These are phyloP conservation scores for Eledone cirrhosa DNA, from an alignment of 2,888 invertebrate species.

Conservation along the genomic window DNA sequence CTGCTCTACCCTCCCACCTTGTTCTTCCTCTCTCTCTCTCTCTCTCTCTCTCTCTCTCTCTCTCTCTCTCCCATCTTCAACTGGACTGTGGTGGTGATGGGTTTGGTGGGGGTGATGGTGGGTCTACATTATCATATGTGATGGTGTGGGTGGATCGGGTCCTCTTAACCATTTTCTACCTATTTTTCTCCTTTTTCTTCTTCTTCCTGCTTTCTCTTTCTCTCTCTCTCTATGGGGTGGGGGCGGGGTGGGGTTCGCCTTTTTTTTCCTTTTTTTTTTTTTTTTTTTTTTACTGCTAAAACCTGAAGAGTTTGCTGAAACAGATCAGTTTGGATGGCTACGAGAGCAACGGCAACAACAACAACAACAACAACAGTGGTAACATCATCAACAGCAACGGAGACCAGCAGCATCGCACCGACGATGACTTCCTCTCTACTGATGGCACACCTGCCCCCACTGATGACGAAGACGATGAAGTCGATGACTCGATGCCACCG, in stretches of 20 bases:
- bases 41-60: slow-evolving; percentile 32
- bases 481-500: slow-evolving; percentile 63
- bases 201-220: slow-evolving; percentile 29
- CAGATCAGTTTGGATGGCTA: slow-evolving; percentile 91
- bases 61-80: slow-evolving; percentile 31
- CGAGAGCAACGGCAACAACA: slow-evolving; percentile 73
- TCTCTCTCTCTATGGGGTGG: slow-evolving; percentile 33
- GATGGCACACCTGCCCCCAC: slow-evolving; percentile 90
- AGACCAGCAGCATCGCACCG: slow-evolving; percentile 55
- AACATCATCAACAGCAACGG: slow-evolving; percentile 16
- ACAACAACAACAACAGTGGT: slow-evolving; percentile 17
- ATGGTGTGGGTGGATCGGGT: too few relatives aligned
- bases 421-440: slow-evolving; percentile 77
- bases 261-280: slow-evolving; percentile 48
- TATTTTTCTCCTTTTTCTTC: slow-evolving; percentile 31
- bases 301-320: slow-evolving; percentile 77
- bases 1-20: slow-evolving; percentile 13
- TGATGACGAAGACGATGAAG: slow-evolving; percentile 73
- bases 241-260: slow-evolving; percentile 28
- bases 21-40: slow-evolving; percentile 32
- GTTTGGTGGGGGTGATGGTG: too few relatives aligned
- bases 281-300: slow-evolving; percentile 41
- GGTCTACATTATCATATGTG: too few relatives aligned
- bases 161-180: too few relatives aligned
- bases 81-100: slow-evolving; percentile 31